Percentiles rank a stretch among this genome's conserved stretches.
Conservation (phyloP, 1,140 invertebrate genomes). For the Cydia pomonella region DNA sequence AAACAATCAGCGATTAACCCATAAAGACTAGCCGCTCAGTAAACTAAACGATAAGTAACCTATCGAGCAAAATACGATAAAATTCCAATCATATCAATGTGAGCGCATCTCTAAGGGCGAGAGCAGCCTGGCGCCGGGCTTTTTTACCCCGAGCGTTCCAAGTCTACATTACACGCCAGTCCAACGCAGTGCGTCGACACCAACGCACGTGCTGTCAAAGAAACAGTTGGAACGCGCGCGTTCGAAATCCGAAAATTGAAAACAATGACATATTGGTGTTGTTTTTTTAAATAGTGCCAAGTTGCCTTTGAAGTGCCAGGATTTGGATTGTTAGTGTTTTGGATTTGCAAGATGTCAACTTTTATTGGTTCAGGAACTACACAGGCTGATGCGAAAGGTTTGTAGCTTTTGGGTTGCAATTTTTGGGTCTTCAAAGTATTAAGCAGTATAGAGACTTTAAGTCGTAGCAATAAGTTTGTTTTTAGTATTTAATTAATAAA, state of each 20-base stretch:
- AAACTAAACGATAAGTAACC: not conserved
- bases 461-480: not conserved
- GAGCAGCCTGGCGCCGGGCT: slow-evolving; percentile 73
- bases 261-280: slow-evolving; percentile 55
- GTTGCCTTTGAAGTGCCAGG: slow-evolving; percentile 49
- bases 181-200: slow-evolving; percentile 45
- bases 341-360: slow-evolving; percentile 68
- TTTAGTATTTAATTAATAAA: not conserved
- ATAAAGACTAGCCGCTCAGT: slow-evolving; percentile 26
- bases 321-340: slow-evolving; percentile 49
- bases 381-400: slow-evolving; percentile 65
- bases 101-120: slow-evolving; percentile 73
- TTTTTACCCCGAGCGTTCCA: slow-evolving; percentile 69
- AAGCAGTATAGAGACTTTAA: too few relatives aligned
- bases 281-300: slow-evolving; percentile 57
- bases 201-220: slow-evolving; percentile 5
- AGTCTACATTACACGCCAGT: slow-evolving; percentile 58
- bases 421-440: not conserved
- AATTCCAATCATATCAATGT: slow-evolving; percentile 45
- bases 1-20: slow-evolving; percentile 18
- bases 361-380: slow-evolving; percentile 54
- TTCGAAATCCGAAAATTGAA: slow-evolving; percentile 45
- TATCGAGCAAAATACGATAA: slow-evolving; percentile 40
- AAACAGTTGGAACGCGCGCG: slow-evolving; percentile 45
- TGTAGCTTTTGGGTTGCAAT: slow-evolving; percentile 39